phyloP scores from a whole-genome alignment of 2,888 invertebrate species.

The Habrosyne pyritoides region DNA sequence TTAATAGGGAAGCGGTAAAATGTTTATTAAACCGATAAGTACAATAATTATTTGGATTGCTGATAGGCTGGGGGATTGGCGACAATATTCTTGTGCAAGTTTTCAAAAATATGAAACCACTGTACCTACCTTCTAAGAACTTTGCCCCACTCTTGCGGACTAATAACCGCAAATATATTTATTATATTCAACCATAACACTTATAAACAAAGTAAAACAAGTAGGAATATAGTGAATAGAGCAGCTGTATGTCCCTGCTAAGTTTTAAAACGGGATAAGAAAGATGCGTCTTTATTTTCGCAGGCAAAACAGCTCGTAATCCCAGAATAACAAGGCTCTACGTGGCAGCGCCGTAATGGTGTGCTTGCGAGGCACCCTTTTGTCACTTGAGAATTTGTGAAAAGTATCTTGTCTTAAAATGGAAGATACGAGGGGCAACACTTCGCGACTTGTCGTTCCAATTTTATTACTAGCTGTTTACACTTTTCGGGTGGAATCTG shows the following conservation, averaged over 20 bases:
- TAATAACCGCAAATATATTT: no score
- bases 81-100: no score
- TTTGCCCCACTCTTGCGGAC: no score
- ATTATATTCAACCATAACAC: no score
- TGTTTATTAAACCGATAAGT: no score
- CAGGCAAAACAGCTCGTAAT: conserved; percentile 35
- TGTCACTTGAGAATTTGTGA: conserved; percentile 38
- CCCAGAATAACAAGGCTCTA: conserved; percentile 47
- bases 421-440: conserved; percentile 9
- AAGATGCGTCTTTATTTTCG: conserved; percentile 30
- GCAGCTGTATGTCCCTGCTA: conserved; percentile 6
- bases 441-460: conserved; percentile 2
- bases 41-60: no score
- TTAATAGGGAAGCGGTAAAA: no score
- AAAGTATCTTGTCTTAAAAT: conserved; percentile 22
- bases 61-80: no score
- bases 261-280: conserved; percentile 9
- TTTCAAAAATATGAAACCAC: no score
- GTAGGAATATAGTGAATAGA: no score
- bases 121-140: no score
- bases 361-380: conserved; percentile 38
- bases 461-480: conserved; percentile 13
- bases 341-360: conserved; percentile 38
- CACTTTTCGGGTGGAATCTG: neutral
- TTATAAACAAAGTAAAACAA: no score